Base-by-base conservation (phyloP, 2,113 vertebrate species). In the Tragelaphus buxtoni region DNA sequence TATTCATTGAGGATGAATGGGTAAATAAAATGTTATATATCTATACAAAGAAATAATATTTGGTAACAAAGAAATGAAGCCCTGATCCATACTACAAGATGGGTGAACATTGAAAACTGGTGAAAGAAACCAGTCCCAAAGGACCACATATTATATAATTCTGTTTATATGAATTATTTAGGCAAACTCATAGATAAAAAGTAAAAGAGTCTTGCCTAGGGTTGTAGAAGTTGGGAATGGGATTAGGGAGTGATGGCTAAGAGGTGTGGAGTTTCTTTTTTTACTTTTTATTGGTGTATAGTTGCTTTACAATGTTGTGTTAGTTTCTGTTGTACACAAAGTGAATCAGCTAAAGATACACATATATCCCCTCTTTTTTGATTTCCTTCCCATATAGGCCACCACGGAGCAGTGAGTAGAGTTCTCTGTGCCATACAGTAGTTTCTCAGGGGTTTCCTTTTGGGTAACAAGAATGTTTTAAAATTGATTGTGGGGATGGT, bases 121-220 rank as follows among this genome's bases (percentile, higher is more conserved):
- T 91, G 35, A 84, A 80, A 95, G 72, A 93, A 94, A 9, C 69
- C 26, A 86, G 91, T 58, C 32, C 88, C 77, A 93, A 56, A 91
- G 49, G 86, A 83, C 53, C 72, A 91, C 13, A 39, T 93, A 42
- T 60, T 82, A 2, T 85, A 9, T 85, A 47, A 85, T 88, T 96
- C 20, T 30, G 55, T 91, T 92, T 89, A 74, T 63, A 35, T 88
- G 60, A 91, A 92, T 61, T 92, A 35, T 94, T 42, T 28, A 77
- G 82, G 65, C 45, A 95, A n/a, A 83, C 92, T 9, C 17, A 35
- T 80, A 83, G 47, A 47, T 20, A 90, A 76, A 81, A 88, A 56
- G 4, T 76, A 20, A 60, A 24, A 60, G 69, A 76, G 24, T 60
- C 22, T 89, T 95, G 61, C 18, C 7, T 63, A 63, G 42, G 17